Evolutionary conservation across 2,888 invertebrate genomes (phyloP), one percentile per base, ranked within the genome.

Genomic region (Cerastis leucographa): DNA sequence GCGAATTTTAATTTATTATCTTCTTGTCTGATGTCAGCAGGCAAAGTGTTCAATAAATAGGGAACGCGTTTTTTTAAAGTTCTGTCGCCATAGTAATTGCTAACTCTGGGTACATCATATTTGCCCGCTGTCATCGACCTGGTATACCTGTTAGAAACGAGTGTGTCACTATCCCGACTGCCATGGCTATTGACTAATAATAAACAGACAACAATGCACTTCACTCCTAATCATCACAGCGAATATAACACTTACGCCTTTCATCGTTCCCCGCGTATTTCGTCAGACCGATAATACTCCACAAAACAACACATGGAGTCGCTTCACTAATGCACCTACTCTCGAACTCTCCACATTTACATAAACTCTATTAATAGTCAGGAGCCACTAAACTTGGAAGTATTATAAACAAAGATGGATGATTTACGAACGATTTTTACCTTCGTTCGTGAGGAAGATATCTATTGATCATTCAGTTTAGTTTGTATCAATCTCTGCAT

Each of bases 271-370:
- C 49, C 25, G 68, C 54, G 14, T 76, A 80, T 78, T 74, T 64
- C 56, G 68, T 71, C 76, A 76, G 77, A 77, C 80, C 83, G 78
- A 85, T 81, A 81, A 77, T 67, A 79, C 72, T 35, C 54, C 1
- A 59, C 56, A 59, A 35, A 44, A 14, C 74, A 71, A 74, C 71
- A 79, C 67, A 69, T 46, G 5, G 42, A 29, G 35, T 71, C 46
- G 35, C 74, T 17, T 56, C 74, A 64, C 85, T 87, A 85, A 86
- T 86, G 84, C 84, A 86, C 86, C 79, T 79, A 74, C 81, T 69
- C 62, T 51, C 62, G 35, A 42, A 70, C 76, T 51, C 64, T 64
- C 56, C 25, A 81, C 62, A 78, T 81, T 74, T 76, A 75, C 75
- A 76, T 73, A 49, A 64, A 77, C 62, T 83, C 81, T 88, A 88